These are phyloP conservation scores for Ephialtes manifestator DNA, from an alignment of 2,888 invertebrate species.

Conservation along the genomic window DNA sequence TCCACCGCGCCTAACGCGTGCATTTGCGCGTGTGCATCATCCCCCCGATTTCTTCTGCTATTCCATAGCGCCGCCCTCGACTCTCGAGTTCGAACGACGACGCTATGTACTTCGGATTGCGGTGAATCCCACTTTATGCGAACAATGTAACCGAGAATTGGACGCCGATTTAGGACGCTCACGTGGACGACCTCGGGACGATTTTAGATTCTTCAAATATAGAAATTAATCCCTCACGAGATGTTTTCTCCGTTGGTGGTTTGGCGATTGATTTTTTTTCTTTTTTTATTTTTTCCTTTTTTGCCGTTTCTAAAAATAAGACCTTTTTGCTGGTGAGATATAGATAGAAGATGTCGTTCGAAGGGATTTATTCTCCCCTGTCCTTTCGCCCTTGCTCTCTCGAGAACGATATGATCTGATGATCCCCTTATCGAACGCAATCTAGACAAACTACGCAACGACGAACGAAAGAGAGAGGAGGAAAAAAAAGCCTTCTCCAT, in stretches of 20 bases:
- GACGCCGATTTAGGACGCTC: constrained; percentile 58
- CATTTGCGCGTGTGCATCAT: constrained; percentile 62
- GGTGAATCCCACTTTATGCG: constrained; percentile 56
- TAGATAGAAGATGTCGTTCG: constrained; percentile 47
- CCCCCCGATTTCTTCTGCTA: neutral
- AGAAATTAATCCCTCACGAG: constrained; percentile 41
- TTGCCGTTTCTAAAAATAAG: constrained; percentile 59
- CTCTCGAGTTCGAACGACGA: constrained; percentile 59
- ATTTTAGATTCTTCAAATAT: constrained; percentile 41
- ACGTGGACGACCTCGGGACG: constrained; percentile 25
- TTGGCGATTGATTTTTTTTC: constrained; percentile 59
- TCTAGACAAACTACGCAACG: constrained; percentile 15
- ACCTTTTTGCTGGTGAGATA: constrained; percentile 22
- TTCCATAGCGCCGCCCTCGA: constrained; percentile 2
- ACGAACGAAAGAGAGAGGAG: constrained; percentile 13
- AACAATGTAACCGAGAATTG: constrained; percentile 68
- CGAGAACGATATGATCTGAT: constrained; percentile 52
- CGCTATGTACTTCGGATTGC: constrained; percentile 55
- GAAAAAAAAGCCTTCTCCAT: constrained; percentile 1
- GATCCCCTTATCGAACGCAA: constrained; percentile 43
- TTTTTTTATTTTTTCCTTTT: neutral
- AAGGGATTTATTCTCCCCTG: constrained; percentile 48
- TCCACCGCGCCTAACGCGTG: constrained; percentile 43
- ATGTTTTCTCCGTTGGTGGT: neutral
- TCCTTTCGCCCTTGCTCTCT: constrained; percentile 60